These are phyloP conservation scores for Agonopterix arenella DNA, from an alignment of 2,888 invertebrate genomes.

Conservation along the genomic window DNA sequence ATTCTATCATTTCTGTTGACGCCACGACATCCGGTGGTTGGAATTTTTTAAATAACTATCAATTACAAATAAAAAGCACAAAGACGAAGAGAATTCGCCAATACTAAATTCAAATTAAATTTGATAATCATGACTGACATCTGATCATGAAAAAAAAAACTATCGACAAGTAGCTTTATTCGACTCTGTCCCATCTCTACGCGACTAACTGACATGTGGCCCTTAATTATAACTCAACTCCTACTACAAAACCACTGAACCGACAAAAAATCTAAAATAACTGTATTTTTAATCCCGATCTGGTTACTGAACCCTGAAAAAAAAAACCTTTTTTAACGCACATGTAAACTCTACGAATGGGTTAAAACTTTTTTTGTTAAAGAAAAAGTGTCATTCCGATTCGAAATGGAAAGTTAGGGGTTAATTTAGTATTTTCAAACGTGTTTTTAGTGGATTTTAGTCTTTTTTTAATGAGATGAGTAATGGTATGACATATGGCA, in stretches of 20 bases:
- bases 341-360: constrained; percentile 56
- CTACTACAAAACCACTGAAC: constrained; percentile 62
- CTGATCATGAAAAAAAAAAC: no score
- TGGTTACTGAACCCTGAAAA: constrained; percentile 66
- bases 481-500: constrained; percentile 59
- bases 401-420: constrained; percentile 67
- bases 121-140: no score
- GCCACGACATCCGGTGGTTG: no score
- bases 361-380: constrained; percentile 39
- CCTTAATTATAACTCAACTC: constrained; percentile 66
- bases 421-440: constrained; percentile 59
- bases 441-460: constrained; percentile 29
- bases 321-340: constrained; percentile 39
- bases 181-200: constrained; percentile 25
- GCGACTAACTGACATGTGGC: constrained; percentile 55
- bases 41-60: no score
- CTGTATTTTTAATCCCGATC: constrained; percentile 64
- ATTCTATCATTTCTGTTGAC: no score
- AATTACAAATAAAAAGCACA: no score
- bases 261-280: constrained; percentile 62
- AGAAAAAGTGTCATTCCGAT: constrained; percentile 64
- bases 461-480: constrained; percentile 45
- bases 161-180: no score
- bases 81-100: no score
- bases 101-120: no score